A percentile compares a stretch with the other conserved stretches of the same genome.
phyloP scores from a whole-genome alignment of 1,140 invertebrate species.

The Drosophila nigrodunni region DNA sequence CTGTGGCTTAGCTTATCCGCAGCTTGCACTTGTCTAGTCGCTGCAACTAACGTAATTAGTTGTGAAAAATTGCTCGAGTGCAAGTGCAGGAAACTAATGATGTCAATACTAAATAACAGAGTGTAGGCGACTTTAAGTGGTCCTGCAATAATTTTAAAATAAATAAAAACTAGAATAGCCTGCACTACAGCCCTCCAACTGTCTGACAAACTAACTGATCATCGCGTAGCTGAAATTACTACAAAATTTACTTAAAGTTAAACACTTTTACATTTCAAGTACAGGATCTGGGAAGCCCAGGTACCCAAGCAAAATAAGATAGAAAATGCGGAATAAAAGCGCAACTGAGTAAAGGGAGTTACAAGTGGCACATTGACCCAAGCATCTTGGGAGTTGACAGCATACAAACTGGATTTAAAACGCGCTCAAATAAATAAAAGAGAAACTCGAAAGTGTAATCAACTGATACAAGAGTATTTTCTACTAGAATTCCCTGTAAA shows the following conservation, averaged over 20 bases:
- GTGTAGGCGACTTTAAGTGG: no score
- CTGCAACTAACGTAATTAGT: constrained; percentile 60
- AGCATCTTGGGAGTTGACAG: background rate
- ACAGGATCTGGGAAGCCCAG: no score
- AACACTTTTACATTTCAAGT: no score
- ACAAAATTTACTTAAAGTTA: no score
- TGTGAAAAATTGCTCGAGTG: constrained; percentile 48
- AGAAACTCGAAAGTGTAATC: constrained; percentile 11
- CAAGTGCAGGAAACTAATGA: background rate
- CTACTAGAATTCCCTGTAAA: background rate
- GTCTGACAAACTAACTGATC: no score
- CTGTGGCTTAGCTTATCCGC: background rate
- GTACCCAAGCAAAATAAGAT: background rate
- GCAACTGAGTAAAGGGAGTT: background rate
- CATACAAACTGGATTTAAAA: background rate
- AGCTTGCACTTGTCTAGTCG: constrained; percentile 35
- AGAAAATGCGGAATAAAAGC: background rate
- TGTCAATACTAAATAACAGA: no score
- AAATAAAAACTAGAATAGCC: no score
- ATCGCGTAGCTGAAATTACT: no score
- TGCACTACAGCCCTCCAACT: no score
- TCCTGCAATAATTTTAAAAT: no score
- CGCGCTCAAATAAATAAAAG: background rate
- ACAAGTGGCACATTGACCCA: no score
- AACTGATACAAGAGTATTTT: constrained; percentile 1